Evolutionary conservation across 1,140 invertebrate species (phyloP).

Genomic region (Drosophila subobscura): DNA sequence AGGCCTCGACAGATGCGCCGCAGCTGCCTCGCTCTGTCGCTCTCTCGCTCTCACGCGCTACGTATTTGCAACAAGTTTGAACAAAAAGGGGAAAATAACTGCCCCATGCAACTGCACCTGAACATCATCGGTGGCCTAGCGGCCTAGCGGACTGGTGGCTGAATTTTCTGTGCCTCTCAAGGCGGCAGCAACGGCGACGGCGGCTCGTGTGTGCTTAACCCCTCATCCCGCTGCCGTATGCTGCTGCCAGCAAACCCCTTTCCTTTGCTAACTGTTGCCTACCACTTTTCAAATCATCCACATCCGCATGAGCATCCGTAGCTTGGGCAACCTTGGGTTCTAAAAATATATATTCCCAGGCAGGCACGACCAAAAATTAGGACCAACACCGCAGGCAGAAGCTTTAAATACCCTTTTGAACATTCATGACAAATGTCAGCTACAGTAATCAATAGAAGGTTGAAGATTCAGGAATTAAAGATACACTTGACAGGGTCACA

Average conservation of each 20-base stretch:
- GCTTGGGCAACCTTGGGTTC: slow-evolving; percentile 61
- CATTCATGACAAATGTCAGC: slow-evolving; percentile 17
- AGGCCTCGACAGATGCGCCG: slow-evolving; percentile 56
- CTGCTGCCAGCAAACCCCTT: slow-evolving; percentile 13
- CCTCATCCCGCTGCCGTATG: slow-evolving; percentile 18
- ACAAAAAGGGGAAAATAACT: slow-evolving; percentile 21
- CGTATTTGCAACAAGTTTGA: slow-evolving; percentile 73
- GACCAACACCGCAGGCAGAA: neutral
- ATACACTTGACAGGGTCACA: neutral
- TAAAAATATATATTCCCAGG: slow-evolving; percentile 70
- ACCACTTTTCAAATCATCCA: slow-evolving; percentile 77
- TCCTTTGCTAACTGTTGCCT: slow-evolving; percentile 62
- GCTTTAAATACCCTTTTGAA: slow-evolving; percentile 4
- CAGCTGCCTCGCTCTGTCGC: slow-evolving; percentile 6
- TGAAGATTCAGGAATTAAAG: neutral
- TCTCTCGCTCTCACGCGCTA: neutral
- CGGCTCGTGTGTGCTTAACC: slow-evolving; percentile 36
- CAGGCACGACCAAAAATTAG: slow-evolving; percentile 35
- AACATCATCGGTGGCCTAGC: slow-evolving; percentile 17
- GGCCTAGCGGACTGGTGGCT: slow-evolving; percentile 8
- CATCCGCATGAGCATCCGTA: slow-evolving; percentile 75
- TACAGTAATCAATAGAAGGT: neutral
- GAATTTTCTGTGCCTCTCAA: slow-evolving; percentile 63
- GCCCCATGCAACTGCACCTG: slow-evolving; percentile 12
- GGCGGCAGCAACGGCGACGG: slow-evolving; percentile 30